Conservation (phyloP, 2,888 invertebrate genomes). For the Itoplectis maculator region DNA sequence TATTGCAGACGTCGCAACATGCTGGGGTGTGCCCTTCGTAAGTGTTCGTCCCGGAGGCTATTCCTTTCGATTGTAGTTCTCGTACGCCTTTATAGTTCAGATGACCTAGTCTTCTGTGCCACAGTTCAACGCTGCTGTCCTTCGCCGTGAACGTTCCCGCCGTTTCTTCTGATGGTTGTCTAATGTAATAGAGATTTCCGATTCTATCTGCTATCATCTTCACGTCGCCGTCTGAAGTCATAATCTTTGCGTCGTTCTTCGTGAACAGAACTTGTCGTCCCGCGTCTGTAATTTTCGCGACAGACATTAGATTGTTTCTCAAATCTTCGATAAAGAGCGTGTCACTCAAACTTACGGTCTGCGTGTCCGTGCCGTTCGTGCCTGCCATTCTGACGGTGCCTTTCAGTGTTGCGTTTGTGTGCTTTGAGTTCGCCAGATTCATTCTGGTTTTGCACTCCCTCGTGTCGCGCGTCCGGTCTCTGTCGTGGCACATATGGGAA, state of each 20-base stretch:
- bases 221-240: conserved; percentile 34
- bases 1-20: conserved; percentile 32
- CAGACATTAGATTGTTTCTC: conserved; percentile 66
- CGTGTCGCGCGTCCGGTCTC: neutral
- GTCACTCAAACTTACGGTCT: conserved; percentile 32
- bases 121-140: conserved; percentile 5
- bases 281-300: conserved; percentile 65
- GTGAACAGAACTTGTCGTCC: conserved; percentile 55
- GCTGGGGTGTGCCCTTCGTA: too few species aligned
- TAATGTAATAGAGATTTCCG: conserved; percentile 64
- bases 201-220: conserved; percentile 58
- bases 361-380: neutral
- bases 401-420: conserved; percentile 12
- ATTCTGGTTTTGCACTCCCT: conserved; percentile 3
- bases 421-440: conserved; percentile 16
- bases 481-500: conserved; percentile 11
- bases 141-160: neutral
- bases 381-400: neutral
- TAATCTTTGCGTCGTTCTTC: neutral
- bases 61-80: conserved; percentile 4
- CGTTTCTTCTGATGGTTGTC: conserved; percentile 6
- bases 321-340: conserved; percentile 62
- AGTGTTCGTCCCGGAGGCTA: neutral
- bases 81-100: conserved; percentile 18
- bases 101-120: conserved; percentile 41